Evolutionary conservation across 1,140 invertebrate genomes (phyloP).

Genomic region (Cardiocondyla obscurior): DNA sequence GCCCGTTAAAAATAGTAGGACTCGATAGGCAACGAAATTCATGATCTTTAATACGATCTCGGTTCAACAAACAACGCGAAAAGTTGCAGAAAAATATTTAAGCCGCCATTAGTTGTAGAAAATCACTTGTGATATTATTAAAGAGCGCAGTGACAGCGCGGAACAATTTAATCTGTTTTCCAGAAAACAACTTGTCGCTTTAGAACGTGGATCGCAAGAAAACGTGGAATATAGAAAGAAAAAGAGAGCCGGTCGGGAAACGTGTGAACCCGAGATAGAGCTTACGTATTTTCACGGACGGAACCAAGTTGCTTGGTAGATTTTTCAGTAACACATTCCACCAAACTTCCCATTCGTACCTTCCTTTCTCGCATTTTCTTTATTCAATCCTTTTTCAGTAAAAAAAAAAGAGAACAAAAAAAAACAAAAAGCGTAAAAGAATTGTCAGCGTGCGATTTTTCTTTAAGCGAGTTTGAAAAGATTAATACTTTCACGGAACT

Average conservation of each 20-base stretch:
- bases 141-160: neutral
- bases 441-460: no score
- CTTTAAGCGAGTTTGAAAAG: no score
- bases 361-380: neutral
- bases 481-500: constrained; percentile 18
- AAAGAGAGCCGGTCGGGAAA: constrained; percentile 9
- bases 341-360: constrained; percentile 25
- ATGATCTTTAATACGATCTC: neutral
- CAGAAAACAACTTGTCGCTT: constrained; percentile 19
- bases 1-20: neutral
- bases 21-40: neutral
- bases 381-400: neutral
- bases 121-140: constrained; percentile 1
- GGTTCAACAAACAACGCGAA: neutral
- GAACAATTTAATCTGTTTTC: constrained; percentile 39
- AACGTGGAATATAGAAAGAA: constrained; percentile 9
- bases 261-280: constrained; percentile 16
- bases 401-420: no score
- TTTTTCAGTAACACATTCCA: constrained; percentile 35
- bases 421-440: no score
- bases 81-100: neutral
- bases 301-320: constrained; percentile 37
- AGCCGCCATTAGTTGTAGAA: neutral
- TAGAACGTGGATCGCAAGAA: constrained; percentile 17
- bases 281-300: constrained; percentile 29